These are phyloP conservation scores for Pseudorectes ferrugineus DNA, from an alignment of 2,113 vertebrate species.

Conservation along the genomic window DNA sequence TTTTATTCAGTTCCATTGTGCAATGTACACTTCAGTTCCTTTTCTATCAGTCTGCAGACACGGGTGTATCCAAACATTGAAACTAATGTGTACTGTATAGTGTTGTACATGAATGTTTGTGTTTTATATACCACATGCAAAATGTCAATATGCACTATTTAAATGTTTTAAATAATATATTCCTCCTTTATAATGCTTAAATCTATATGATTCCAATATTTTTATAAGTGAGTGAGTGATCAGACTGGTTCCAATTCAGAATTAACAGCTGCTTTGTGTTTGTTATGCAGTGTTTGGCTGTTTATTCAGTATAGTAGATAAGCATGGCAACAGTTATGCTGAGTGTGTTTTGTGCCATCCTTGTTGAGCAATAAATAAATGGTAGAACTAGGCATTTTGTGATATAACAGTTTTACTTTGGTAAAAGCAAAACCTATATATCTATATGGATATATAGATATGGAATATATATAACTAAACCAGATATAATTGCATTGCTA, in stretches of 20 bases:
- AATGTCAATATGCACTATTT: conserved; percentile 81
- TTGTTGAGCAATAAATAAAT: conserved; percentile 88
- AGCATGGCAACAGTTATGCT: conserved; percentile 80
- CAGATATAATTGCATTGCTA: conserved; percentile 74
- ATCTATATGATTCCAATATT: conserved; percentile 84
- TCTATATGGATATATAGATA: conserved; percentile 70
- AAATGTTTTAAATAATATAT: conserved; percentile 88
- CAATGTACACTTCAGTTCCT: conserved; percentile 73
- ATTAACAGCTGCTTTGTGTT: conserved; percentile 77
- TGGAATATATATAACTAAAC: conserved; percentile 73
- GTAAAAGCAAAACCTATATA: conserved; percentile 73
- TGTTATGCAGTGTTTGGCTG: conserved; percentile 78
- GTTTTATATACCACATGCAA: conserved; percentile 82
- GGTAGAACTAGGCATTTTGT: conserved; percentile 75
- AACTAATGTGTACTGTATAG: conserved; percentile 79
- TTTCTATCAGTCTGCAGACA: conserved; percentile 68
- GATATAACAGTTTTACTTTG: conserved; percentile 75
- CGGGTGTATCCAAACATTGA: conserved; percentile 73
- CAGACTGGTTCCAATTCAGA: conserved; percentile 76
- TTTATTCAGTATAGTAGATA: conserved; percentile 78
- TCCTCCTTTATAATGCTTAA: conserved; percentile 85
- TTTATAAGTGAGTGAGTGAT: conserved; percentile 80
- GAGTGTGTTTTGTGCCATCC: conserved; percentile 85
- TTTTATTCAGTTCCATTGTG: conserved; percentile 67
- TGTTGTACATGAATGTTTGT: conserved; percentile 82